Evolutionary conservation across 2,888 invertebrate species (phyloP).

Genomic region (Agapostemon virescens): DNA sequence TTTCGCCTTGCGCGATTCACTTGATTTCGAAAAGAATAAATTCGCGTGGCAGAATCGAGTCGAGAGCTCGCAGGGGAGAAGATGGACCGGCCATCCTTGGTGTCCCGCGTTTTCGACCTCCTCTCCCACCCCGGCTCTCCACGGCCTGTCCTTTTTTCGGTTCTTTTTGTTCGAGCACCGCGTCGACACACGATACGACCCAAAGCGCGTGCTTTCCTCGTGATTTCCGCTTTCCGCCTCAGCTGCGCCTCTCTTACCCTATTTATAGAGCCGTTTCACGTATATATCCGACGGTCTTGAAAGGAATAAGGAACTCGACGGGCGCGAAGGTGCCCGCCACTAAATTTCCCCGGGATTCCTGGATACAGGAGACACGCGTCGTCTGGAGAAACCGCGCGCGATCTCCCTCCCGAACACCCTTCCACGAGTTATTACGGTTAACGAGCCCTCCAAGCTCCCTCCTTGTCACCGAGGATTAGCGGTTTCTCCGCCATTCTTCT

Average conservation of each 20-base stretch:
- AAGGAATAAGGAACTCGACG: conserved; percentile 51
- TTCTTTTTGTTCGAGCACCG: conserved; percentile 58
- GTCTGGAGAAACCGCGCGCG: conserved; percentile 16
- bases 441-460: conserved; percentile 24
- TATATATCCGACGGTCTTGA: conserved; percentile 46
- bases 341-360: conserved; percentile 46
- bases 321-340: conserved; percentile 28
- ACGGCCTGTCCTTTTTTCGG: conserved; percentile 30
- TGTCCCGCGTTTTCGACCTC: conserved; percentile 38
- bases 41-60: neutral
- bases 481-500: neutral
- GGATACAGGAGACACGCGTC: conserved; percentile 33
- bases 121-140: conserved; percentile 25
- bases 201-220: conserved; percentile 66
- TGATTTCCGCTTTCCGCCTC: conserved; percentile 74
- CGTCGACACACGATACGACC: conserved; percentile 74
- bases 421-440: conserved; percentile 35
- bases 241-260: conserved; percentile 61
- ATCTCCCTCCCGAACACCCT: neutral
- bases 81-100: conserved; percentile 15
- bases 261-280: conserved; percentile 64
- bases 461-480: conserved; percentile 42
- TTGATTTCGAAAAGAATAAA: too few species aligned
- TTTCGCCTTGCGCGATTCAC: too few species aligned
- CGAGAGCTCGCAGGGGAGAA: conserved; percentile 24